Evolutionary conservation across 1,140 invertebrate species (phyloP).

Genomic region (Holotrichia oblita): DNA sequence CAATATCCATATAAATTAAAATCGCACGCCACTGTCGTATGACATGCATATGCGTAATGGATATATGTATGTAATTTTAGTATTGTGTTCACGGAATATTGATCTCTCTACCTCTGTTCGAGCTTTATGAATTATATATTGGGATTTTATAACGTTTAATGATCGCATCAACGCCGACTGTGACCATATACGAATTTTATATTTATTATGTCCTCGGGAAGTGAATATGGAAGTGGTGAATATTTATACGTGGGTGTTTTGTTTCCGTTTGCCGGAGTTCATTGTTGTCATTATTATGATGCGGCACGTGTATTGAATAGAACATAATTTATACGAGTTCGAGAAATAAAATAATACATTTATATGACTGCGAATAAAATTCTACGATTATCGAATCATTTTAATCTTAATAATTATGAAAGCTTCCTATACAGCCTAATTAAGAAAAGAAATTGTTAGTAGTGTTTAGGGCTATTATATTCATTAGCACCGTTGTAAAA

Average conservation of each 20-base stretch:
- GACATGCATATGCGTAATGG: too few species aligned
- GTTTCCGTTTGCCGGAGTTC: background rate
- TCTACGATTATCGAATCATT: too few species aligned
- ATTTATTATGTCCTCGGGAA: conserved; percentile 8
- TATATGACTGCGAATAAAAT: too few species aligned
- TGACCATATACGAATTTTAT: conserved; percentile 21
- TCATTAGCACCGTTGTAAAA: too few species aligned
- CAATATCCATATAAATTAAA: too few species aligned
- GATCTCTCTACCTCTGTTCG: too few species aligned
- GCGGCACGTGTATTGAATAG: background rate
- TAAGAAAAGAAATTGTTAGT: too few species aligned
- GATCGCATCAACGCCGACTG: background rate
- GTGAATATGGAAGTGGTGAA: background rate
- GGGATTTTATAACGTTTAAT: conserved; percentile 6
- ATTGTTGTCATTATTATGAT: background rate
- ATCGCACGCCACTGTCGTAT: too few species aligned
- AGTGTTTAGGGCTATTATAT: too few species aligned
- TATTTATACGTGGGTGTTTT: background rate
- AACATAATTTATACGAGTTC: background rate
- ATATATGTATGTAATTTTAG: background rate
- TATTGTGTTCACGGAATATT: background rate
- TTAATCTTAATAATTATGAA: too few species aligned
- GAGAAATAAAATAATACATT: background rate
- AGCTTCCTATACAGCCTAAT: too few species aligned
- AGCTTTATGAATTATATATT: too few species aligned